These are phyloP conservation scores for Hirundo rustica DNA, from an alignment of 2,797 vertebrate species.

Conservation along the genomic window DNA sequence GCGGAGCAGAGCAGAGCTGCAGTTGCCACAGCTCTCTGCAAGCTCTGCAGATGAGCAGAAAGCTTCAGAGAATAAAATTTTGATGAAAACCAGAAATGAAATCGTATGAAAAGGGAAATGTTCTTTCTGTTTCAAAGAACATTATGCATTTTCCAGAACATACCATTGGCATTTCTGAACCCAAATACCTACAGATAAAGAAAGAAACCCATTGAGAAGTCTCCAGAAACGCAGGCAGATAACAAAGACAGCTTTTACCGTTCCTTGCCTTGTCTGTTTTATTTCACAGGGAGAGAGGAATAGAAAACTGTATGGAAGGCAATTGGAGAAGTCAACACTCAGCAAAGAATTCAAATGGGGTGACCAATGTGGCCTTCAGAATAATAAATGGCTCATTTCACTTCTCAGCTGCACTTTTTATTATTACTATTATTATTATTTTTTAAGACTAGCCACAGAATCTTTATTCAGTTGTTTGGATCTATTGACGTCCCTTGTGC, in stretches of 20 bases:
- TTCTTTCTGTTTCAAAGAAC: not conserved
- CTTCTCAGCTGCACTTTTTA: conserved; percentile 19
- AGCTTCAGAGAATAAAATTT: not conserved
- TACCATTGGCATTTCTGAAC: not conserved
- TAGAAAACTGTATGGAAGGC: not conserved
- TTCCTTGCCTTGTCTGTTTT: not conserved
- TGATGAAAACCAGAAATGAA: not conserved
- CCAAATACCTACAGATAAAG: not conserved
- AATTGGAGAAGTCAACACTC: not conserved
- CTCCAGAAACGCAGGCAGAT: not conserved
- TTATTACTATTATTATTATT: conserved; percentile 52
- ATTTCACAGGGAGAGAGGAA: not conserved
- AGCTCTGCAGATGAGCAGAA: not conserved
- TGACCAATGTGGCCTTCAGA: not conserved
- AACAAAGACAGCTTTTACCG: not conserved
- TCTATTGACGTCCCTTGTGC: conserved; percentile 49
- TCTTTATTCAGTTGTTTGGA: conserved; percentile 42
- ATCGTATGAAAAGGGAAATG: not conserved
- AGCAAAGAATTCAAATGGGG: not conserved
- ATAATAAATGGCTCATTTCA: conserved; percentile 6
- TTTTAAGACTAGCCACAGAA: conserved; percentile 49
- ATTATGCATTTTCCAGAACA: rapidly evolving
- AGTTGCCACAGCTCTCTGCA: not conserved
- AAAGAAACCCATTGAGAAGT: not conserved
- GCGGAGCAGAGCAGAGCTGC: not conserved